A percentile compares a stretch with the other conserved stretches of the same genome.
These are phyloP conservation scores for Ectobius pallidus DNA, from an alignment of 2,888 invertebrate species.

Conservation along the genomic window DNA sequence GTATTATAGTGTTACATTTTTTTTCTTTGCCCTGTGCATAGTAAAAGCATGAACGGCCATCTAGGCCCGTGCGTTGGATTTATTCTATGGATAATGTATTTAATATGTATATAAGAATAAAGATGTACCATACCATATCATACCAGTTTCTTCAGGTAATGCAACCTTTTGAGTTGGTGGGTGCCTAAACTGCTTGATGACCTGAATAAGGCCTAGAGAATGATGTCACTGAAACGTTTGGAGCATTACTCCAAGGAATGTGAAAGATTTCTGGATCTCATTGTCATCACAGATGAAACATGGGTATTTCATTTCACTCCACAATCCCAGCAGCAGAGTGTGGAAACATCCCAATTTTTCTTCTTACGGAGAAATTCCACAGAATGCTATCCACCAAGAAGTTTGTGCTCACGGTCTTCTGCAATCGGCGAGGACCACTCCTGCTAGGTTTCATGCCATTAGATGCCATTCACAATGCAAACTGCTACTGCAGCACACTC, in stretches of 20 bases:
- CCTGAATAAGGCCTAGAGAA: not conserved
- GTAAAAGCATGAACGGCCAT: no score
- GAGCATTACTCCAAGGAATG: not conserved
- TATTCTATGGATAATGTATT: no score
- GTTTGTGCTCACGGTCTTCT: slow-evolving; percentile 10
- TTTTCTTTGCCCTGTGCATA: no score
- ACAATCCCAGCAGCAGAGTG: no score
- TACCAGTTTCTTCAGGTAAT: not conserved
- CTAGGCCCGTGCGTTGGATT: no score
- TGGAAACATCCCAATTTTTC: no score
- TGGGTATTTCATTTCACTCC: no score
- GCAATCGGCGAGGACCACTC: slow-evolving; percentile 6
- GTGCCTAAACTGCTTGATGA: slow-evolving; percentile 2
- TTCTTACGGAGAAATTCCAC: not conserved
- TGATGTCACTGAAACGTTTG: not conserved
- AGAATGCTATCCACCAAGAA: not conserved
- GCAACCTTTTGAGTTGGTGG: not conserved
- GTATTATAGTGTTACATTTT: no score
- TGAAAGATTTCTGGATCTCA: slow-evolving; percentile 8
- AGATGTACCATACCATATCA: no score
- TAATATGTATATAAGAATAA: no score
- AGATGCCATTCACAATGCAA: not conserved
- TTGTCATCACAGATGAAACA: not conserved
- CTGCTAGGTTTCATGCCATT: slow-evolving; percentile 7
- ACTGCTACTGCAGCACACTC: not conserved